Percentiles rank a stretch among this genome's conserved stretches.
phyloP scores from a whole-genome alignment of 2,797 vertebrate species.

The Natrix natrix region DNA sequence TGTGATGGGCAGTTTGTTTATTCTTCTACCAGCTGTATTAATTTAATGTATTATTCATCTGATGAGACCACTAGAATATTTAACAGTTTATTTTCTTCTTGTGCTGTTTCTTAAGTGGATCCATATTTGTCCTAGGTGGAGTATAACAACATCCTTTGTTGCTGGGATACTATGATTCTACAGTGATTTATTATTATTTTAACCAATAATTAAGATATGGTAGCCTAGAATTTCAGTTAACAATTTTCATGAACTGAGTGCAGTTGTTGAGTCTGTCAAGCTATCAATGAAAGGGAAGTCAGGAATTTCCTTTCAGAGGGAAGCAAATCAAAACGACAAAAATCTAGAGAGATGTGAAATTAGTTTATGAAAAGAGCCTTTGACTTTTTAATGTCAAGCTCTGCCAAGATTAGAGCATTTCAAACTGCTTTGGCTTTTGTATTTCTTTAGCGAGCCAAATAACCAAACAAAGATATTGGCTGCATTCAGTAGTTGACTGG shows the following conservation, averaged over 20 bases:
- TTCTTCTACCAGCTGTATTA: slow-evolving; percentile 60
- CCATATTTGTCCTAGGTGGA: slow-evolving; percentile 27
- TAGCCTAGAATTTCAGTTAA: slow-evolving; percentile 43
- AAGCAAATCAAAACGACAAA: slow-evolving; percentile 35
- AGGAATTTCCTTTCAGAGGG: slow-evolving; percentile 26
- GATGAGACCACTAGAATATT: slow-evolving; percentile 37
- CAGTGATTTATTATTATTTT: slow-evolving; percentile 16
- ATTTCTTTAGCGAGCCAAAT: neutral
- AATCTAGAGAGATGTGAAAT: slow-evolving; percentile 33
- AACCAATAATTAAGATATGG: slow-evolving; percentile 22
- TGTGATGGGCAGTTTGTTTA: slow-evolving; percentile 46
- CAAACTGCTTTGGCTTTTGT: slow-evolving; percentile 43
- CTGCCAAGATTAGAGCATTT: neutral
- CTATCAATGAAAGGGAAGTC: slow-evolving; percentile 42
- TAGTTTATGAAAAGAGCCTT: slow-evolving; percentile 34
- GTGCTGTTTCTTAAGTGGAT: slow-evolving; percentile 7
- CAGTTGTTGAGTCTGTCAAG: slow-evolving; percentile 32
- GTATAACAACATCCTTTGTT: slow-evolving; percentile 29
- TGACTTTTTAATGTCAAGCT: neutral
- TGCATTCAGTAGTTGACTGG: neutral
- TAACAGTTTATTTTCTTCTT: slow-evolving; percentile 48
- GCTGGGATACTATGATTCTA: slow-evolving; percentile 15
- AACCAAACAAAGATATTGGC: slow-evolving; percentile 21
- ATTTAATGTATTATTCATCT: slow-evolving; percentile 52
- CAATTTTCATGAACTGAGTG: slow-evolving; percentile 28